A percentile compares a stretch with the other conserved stretches of the same genome.
Conservation (phyloP, 2,888 invertebrate species). For the Lamellibrachia satsuma region DNA sequence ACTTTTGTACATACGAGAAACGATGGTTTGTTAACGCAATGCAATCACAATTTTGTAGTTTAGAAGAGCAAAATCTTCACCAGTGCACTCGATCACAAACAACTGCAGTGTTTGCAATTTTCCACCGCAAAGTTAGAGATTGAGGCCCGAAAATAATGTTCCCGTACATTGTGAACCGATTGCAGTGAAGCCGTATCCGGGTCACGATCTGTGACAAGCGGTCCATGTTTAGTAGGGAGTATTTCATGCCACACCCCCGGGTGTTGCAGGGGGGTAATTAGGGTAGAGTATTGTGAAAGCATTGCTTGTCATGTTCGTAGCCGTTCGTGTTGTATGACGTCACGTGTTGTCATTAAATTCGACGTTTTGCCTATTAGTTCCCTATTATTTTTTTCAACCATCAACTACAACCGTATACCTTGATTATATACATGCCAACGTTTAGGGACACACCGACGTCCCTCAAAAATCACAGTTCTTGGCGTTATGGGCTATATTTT, state of each 20-base stretch:
- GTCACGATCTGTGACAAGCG: not conserved
- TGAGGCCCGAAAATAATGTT: not conserved
- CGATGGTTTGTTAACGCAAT: not conserved
- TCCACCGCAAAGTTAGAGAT: not conserved
- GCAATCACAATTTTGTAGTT: not conserved
- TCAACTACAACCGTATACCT: not conserved
- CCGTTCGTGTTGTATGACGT: not conserved
- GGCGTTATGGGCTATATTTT: not conserved
- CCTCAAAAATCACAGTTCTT: not conserved
- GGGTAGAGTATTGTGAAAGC: not conserved
- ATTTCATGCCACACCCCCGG: not conserved
- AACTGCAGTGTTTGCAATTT: not conserved
- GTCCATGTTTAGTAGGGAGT: not conserved
- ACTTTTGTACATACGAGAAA: not conserved
- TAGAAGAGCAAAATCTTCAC: not conserved
- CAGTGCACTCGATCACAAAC: not conserved
- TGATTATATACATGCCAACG: not conserved
- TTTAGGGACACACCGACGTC: not conserved
- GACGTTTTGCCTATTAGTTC: not conserved
- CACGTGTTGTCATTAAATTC: not conserved
- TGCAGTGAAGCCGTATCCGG: not conserved
- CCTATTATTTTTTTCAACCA: not conserved
- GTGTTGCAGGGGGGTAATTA: not conserved
- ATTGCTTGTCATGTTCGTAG: not conserved
- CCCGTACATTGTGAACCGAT: not conserved